These are phyloP conservation scores for Stercorarius parasiticus DNA, from an alignment of 2,113 vertebrate genomes.

Conservation along the genomic window DNA sequence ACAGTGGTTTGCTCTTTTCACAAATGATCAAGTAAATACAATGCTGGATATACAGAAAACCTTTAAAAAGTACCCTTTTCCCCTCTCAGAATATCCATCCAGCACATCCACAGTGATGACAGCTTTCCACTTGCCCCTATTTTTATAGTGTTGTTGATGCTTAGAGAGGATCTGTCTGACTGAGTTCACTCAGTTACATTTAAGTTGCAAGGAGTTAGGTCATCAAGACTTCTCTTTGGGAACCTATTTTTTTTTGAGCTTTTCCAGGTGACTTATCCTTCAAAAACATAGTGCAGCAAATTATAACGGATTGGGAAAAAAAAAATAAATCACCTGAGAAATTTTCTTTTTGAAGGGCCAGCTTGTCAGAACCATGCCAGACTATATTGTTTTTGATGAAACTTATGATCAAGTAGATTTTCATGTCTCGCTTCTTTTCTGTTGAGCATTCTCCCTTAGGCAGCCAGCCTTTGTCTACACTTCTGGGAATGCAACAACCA, in stretches of 20 bases:
- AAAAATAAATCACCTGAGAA: neutral
- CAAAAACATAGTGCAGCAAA: neutral
- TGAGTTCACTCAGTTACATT: neutral
- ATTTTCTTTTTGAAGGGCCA: neutral
- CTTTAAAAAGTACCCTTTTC: neutral
- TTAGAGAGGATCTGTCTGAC: neutral
- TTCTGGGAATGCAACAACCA: accelerated
- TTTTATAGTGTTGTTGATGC: neutral
- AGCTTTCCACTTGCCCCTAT: neutral
- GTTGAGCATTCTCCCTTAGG: accelerated
- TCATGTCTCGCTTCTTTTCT: neutral
- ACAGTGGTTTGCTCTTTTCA: slow-evolving; percentile 37
- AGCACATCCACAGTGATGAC: neutral
- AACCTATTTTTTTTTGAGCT: neutral
- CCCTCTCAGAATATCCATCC: neutral
- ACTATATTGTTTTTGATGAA: neutral
- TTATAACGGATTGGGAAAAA: neutral
- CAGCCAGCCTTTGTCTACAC: neutral
- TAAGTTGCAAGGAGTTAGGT: neutral
- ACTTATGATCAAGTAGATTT: neutral
- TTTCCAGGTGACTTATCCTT: neutral
- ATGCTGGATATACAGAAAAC: neutral
- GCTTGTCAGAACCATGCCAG: neutral
- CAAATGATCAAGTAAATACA: neutral
- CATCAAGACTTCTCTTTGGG: neutral